Percentiles rank a stretch among this genome's conserved stretches.
Conservation (phyloP, 2,888 invertebrate genomes). For the Tricholauxania praeusta region DNA sequence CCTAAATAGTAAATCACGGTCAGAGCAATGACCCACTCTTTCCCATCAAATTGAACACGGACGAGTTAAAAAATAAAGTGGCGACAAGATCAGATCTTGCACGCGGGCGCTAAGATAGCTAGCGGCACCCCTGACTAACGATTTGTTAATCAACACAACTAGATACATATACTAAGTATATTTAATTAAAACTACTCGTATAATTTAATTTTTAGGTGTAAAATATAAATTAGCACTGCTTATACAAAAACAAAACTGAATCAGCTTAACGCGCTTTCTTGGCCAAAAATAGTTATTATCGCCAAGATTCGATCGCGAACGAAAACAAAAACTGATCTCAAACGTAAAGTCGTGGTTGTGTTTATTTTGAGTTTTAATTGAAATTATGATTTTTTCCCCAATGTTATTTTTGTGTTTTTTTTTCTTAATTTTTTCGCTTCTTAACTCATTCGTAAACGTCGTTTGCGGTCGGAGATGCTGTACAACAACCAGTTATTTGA, state of each 20-base stretch:
- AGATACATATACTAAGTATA: too few species aligned
- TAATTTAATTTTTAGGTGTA: too few species aligned
- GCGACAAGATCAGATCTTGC: conserved; percentile 7
- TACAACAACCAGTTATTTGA: conserved; percentile 15
- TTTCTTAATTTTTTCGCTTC: background rate
- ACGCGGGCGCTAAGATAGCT: background rate
- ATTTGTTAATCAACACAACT: too few species aligned
- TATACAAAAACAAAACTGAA: background rate
- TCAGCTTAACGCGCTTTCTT: background rate
- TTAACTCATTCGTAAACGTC: conserved; percentile 8
- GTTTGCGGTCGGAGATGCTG: background rate
- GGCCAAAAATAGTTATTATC: background rate
- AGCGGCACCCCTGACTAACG: background rate
- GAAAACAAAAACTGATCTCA: conserved; percentile 1
- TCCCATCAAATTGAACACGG: too few species aligned
- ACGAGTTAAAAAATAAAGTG: background rate
- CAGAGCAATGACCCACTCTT: too few species aligned
- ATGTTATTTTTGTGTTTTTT: background rate
- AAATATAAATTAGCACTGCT: too few species aligned
- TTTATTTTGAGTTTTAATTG: conserved; percentile 12
- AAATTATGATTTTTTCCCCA: background rate
- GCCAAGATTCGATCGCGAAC: background rate
- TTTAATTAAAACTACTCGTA: too few species aligned
- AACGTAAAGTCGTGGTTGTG: conserved; percentile 14
- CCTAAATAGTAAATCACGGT: too few species aligned